phyloP scores from a whole-genome alignment of 35 echinoderm and acorn worm genomes.

The Apostichopus californicus region DNA sequence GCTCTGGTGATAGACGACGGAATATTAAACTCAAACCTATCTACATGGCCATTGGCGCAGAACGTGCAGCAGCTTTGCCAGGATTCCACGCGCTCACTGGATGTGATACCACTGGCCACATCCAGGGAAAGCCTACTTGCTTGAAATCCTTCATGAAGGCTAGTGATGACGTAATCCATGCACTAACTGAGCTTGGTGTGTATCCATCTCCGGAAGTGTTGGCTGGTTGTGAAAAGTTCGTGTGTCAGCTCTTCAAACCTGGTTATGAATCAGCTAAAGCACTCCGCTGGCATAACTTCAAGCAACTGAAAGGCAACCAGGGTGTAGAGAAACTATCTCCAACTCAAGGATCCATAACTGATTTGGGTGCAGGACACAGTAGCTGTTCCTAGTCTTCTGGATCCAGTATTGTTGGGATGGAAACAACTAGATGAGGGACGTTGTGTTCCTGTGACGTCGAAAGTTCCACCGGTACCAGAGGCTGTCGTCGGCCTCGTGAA shows the following conservation, averaged over 20 bases:
- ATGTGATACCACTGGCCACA: conserved; percentile 15
- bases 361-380: conserved; percentile 2
- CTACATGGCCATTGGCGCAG: conserved; percentile 4
- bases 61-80: conserved; percentile 1
- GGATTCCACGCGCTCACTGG: conserved; percentile 25
- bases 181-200: neutral
- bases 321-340: neutral
- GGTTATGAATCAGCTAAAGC: neutral
- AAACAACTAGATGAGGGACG: neutral
- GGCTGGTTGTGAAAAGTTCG: conserved; percentile 12
- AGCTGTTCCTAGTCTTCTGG: neutral
- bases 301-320: conserved; percentile 3
- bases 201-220: neutral
- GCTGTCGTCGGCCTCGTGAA: conserved; percentile 17
- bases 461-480: conserved; percentile 13
- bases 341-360: conserved; percentile 12
- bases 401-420: neutral
- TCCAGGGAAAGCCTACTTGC: conserved; percentile 8
- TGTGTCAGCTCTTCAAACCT: conserved; percentile 14
- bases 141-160: neutral
- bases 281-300: neutral
- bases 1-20: neutral
- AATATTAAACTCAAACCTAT: neutral
- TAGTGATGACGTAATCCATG: conserved; percentile 3
- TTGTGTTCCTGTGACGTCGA: neutral